Conservation (phyloP, 2,797 vertebrate genomes). For the Chloroceryle amazona region DNA sequence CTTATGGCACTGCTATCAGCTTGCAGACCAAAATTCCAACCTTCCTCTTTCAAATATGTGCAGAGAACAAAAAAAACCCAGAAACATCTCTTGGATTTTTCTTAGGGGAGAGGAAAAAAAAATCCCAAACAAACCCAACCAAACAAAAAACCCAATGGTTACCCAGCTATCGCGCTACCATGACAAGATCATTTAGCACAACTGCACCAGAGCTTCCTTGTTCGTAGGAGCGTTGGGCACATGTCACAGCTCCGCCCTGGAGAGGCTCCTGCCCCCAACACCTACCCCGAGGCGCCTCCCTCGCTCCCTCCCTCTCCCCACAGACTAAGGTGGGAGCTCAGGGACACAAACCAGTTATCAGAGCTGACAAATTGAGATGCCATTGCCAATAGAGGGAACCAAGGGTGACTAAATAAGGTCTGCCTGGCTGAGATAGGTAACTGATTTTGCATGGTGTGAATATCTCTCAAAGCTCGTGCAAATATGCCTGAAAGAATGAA, state of each 20-base stretch:
- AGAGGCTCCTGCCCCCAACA: neutral
- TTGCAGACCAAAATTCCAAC: neutral
- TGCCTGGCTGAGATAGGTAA: slow-evolving; percentile 1
- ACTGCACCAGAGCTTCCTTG: neutral
- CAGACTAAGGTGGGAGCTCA: rapidly evolving
- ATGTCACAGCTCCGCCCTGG: neutral
- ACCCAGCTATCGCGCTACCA: neutral
- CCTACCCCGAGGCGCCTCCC: rapidly evolving
- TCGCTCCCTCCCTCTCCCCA: neutral
- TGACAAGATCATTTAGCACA: neutral
- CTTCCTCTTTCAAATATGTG: neutral
- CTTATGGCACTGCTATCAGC: neutral
- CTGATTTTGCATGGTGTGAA: slow-evolving; percentile 13
- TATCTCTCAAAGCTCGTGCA: slow-evolving; percentile 28
- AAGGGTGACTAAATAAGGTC: neutral
- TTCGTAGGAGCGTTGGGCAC: neutral
- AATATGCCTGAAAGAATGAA: slow-evolving; percentile 48
- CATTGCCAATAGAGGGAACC: neutral
- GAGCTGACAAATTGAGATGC: neutral
- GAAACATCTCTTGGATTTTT: neutral
- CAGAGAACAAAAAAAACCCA: neutral
- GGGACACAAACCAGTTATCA: neutral
- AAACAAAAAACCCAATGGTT: neutral
- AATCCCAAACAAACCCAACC: no score
- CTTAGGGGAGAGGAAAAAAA: neutral